Conservation (phyloP, 1,140 invertebrate genomes). For the Ceratina calcarata region DNA sequence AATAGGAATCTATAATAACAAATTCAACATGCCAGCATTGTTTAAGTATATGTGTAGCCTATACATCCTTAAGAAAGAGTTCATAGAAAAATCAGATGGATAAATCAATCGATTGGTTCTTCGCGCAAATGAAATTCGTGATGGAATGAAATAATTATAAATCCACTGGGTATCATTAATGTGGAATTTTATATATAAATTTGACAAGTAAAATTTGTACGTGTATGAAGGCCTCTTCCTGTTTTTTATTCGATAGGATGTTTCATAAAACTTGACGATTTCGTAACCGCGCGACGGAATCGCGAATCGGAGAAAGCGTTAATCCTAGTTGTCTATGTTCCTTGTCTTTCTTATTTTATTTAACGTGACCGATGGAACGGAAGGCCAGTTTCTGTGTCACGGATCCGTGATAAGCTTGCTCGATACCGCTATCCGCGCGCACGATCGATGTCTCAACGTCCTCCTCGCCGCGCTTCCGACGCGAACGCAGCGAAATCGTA, state of each 20-base stretch:
- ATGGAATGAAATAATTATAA: no score
- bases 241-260: slow-evolving; percentile 34
- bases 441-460: slow-evolving; percentile 34
- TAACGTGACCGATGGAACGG: slow-evolving; percentile 14
- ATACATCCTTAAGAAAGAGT: no score
- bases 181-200: no score
- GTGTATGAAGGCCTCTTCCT: neutral
- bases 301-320: slow-evolving; percentile 10
- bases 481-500: slow-evolving; percentile 9
- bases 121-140: no score
- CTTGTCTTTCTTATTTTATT: slow-evolving; percentile 12
- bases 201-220: neutral
- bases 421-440: slow-evolving; percentile 26
- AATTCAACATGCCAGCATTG: no score
- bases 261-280: slow-evolving; percentile 28
- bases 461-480: slow-evolving; percentile 28
- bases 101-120: no score
- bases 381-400: slow-evolving; percentile 21
- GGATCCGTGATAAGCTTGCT: slow-evolving; percentile 20
- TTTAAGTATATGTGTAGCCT: no score
- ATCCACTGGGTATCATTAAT: no score
- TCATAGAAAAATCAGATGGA: no score
- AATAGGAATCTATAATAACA: no score
- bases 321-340: neutral
- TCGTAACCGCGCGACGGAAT: slow-evolving; percentile 36